Base-by-base conservation (phyloP, 2,113 vertebrate species). In the Equus przewalskii region DNA sequence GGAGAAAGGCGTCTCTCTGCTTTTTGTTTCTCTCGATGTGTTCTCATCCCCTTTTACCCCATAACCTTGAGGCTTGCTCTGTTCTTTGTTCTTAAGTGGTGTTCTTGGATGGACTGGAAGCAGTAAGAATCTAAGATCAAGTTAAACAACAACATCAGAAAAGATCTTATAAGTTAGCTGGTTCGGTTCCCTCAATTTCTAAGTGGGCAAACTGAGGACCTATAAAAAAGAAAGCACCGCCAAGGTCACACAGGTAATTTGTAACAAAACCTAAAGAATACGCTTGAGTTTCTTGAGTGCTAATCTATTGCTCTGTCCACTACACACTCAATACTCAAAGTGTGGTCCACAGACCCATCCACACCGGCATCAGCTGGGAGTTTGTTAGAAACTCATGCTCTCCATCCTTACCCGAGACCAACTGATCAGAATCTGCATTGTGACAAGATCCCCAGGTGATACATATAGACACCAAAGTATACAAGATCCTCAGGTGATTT, bases 261-360 rank as follows among this genome's bases (percentile, higher is more conserved):
- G 14, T n/a, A 54, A 12, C 62, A 86, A 76, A 65, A 22, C 12
- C 18, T 58, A 19, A 36, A 44, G 33, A 22, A 49, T 5, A 15
- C 2, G 15, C 15, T 64, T 22, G 16, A 7, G 36, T 30, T 54
- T 44, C 13, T 72, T 46, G 1, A 75, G 7, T n/a, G 46, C 16
- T 21, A n/a, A 4, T 18, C 33, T 14, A 24, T 56, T 11, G 0
- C 13, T 51, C 16, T 22, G 0, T 46, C 5, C 11, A 30, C 41
- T 11, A 0, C 30, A 21, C 7, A 7, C 14, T 58, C 13, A 2
- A 19, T 5, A 18, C 15, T 56, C 56, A 21, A 21, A 24, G 13
- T 14, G 26, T 3, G 22, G n/a, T 28, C 36, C 56, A 24, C 21
- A n/a, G 21, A 3, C 28, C 28, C 8, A n/a, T 8, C 3, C 26